A percentile compares a stretch with the other conserved stretches of the same genome.
These are phyloP conservation scores for Coregonus clupeaformis DNA, from an alignment of 2,113 vertebrate genomes.

Conservation along the genomic window DNA sequence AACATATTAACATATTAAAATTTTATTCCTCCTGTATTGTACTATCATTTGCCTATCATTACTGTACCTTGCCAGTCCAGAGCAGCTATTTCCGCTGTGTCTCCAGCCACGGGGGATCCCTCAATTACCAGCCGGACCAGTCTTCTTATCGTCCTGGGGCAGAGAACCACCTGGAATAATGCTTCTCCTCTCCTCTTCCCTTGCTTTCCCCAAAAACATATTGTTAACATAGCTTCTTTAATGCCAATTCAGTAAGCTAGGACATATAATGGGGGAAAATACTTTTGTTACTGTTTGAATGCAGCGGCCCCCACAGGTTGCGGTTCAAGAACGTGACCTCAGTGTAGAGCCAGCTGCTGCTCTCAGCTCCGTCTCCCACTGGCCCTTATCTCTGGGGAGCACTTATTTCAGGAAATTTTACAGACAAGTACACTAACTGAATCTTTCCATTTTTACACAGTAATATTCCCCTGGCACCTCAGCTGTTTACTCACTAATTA, in stretches of 20 bases:
- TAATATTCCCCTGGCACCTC: no score
- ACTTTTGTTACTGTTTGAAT: no score
- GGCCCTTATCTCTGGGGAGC: no score
- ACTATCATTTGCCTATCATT: background rate
- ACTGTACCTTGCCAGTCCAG: conserved; percentile 1
- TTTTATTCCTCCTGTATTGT: no score
- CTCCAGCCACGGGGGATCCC: conserved; percentile 10
- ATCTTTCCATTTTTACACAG: no score
- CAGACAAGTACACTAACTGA: no score
- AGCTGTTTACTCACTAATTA: no score
- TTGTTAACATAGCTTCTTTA: background rate
- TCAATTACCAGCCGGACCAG: background rate
- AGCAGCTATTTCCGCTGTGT: background rate
- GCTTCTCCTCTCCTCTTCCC: background rate
- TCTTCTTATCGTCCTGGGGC: background rate
- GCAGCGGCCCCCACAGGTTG: no score
- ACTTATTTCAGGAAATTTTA: no score
- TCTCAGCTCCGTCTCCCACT: background rate
- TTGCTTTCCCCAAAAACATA: background rate
- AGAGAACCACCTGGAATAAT: background rate
- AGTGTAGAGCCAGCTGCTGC: conserved; percentile 51
- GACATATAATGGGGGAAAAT: no score
- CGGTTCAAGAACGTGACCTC: conserved; percentile 25
- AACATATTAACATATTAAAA: rapidly evolving
- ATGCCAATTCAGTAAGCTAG: background rate